phyloP scores from a whole-genome alignment of 2,888 invertebrate species.

The Drosophila mimetica region DNA sequence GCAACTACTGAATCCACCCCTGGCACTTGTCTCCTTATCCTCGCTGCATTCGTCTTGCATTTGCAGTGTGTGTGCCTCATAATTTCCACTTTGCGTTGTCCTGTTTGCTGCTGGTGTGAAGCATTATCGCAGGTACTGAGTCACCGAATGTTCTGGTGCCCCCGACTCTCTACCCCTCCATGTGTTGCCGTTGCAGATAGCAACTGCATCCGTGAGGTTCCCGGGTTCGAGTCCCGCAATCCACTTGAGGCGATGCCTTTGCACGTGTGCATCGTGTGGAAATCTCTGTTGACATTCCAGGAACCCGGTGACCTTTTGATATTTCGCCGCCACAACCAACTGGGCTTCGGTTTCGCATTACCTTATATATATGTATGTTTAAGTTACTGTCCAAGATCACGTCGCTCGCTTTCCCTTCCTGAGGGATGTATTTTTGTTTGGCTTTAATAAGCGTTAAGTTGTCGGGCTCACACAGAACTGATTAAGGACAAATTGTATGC shows the following conservation, averaged over 20 bases:
- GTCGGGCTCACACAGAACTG: slow-evolving; percentile 60
- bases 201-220: slow-evolving; percentile 1
- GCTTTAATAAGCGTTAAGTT: slow-evolving; percentile 77
- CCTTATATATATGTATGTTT: slow-evolving; percentile 47
- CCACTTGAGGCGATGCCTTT: slow-evolving; percentile 67
- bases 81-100: slow-evolving; percentile 59
- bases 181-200: slow-evolving; percentile 4
- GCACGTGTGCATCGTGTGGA: slow-evolving; percentile 83
- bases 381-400: slow-evolving; percentile 13
- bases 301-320: slow-evolving; percentile 76
- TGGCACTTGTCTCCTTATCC: slow-evolving; percentile 15
- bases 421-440: slow-evolving; percentile 38
- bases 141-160: slow-evolving; percentile 12
- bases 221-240: slow-evolving; percentile 10
- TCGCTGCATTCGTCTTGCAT: slow-evolving; percentile 1
- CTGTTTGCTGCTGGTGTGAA: slow-evolving; percentile 74
- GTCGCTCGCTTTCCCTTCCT: slow-evolving; percentile 4
- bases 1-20: slow-evolving; percentile 21
- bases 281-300: slow-evolving; percentile 83
- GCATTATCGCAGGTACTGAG: slow-evolving; percentile 58
- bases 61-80: slow-evolving; percentile 35
- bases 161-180: slow-evolving; percentile 17
- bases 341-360: slow-evolving; percentile 68
- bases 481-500: slow-evolving; percentile 52
- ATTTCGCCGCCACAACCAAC: slow-evolving; percentile 52